These are phyloP conservation scores for Pontoporia blainvillei DNA, from an alignment of 2,113 vertebrate genomes.

Conservation along the genomic window DNA sequence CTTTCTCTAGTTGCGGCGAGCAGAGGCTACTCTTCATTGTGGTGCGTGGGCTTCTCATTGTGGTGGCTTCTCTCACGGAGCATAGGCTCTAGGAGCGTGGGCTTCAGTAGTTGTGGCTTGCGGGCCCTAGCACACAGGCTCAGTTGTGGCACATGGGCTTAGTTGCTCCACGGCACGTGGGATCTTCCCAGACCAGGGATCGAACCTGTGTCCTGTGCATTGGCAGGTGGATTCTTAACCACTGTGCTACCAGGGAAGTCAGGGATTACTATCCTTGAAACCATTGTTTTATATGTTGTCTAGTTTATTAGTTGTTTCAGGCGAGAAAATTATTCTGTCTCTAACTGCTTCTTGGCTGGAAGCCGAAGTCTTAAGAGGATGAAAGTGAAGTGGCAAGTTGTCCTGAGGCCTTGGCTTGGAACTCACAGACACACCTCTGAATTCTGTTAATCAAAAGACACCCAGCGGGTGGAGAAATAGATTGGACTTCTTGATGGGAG, in stretches of 20 bases:
- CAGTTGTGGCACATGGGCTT: too few relatives aligned
- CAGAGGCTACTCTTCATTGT: too few relatives aligned
- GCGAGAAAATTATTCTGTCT: neutral
- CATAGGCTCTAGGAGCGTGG: too few relatives aligned
- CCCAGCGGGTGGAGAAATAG: neutral
- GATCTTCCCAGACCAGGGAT: too few relatives aligned
- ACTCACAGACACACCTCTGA: neutral
- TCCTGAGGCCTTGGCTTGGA: neutral
- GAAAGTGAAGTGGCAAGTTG: neutral
- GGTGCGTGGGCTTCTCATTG: too few relatives aligned
- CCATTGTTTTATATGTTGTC: neutral
- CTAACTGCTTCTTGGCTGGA: neutral
- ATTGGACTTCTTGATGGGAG: neutral
- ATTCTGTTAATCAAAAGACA: neutral
- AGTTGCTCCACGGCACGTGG: too few relatives aligned
- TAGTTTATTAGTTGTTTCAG: neutral
- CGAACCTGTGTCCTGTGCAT: too few relatives aligned
- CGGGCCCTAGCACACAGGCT: too few relatives aligned
- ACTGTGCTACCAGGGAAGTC: neutral
- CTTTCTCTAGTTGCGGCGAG: too few relatives aligned
- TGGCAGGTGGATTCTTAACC: too few relatives aligned
- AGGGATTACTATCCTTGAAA: neutral
- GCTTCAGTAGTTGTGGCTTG: too few relatives aligned
- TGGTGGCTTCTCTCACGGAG: too few relatives aligned
- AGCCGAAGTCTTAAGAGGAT: neutral